Evolutionary conservation across 2,113 vertebrate species (phyloP), one percentile per base, ranked within the genome.

Genomic region (Rutilus rutilus): DNA sequence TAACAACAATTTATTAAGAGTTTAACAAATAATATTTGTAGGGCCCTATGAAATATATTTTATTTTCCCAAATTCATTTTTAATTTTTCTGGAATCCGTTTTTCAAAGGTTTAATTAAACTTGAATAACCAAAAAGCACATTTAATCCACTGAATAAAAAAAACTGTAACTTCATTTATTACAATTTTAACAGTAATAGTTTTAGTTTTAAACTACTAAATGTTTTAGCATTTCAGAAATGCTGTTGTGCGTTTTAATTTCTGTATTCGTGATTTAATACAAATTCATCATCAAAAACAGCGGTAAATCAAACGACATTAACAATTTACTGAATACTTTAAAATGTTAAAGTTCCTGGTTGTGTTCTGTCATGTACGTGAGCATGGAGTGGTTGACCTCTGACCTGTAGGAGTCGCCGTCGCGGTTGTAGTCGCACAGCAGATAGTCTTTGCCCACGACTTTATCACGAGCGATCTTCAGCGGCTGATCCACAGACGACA

Each of bases 401-500:
- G 14, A 52, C 98, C 98, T 97, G 88, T 99, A 99, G 0, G 98
- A 99, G 93, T 99, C 98, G 50, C 98, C 98, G 69, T 99, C 98
- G 93, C 98, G 95, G 94, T 99, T 99, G 92, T 99, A 99, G 92
- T 99, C 98, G 65, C 98, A 99, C 88, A 99, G 94, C 90, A 99
- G 95, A 91, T 99, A 99, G 92, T 99, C 98, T 91, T 99, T 99
- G 25, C 98, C 98, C 90, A 99, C 97, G 80, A 97, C 96, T 89
- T 97, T 99, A 90, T 99, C 98, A 69, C 97, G 94, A 25, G 98
- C 98, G 21, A 99, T 99, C 93, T 99, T 99, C 94, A 99, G 92
- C 0, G 98, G 98, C 94, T 99, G 98, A 94, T 99, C 98, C 85
- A 99, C 98, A 54, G 98, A 99, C 82, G 98, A 99, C 90, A 99